These are phyloP conservation scores for Calosoma granatense DNA, from an alignment of 1,140 invertebrate genomes.

Conservation along the genomic window DNA sequence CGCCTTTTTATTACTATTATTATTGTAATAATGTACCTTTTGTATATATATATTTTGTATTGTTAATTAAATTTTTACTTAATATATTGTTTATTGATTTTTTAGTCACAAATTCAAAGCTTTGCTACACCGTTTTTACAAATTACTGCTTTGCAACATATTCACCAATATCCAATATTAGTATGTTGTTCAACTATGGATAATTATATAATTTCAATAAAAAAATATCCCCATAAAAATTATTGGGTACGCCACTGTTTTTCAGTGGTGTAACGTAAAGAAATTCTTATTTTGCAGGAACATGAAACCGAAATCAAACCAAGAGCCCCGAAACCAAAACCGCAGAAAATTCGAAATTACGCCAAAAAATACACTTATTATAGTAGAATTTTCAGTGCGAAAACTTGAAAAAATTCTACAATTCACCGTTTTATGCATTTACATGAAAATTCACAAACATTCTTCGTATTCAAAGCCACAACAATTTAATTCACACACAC, in stretches of 20 bases:
- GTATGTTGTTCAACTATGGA: too few relatives aligned
- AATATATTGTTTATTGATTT: slow-evolving; percentile 1
- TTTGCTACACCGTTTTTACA: too few relatives aligned
- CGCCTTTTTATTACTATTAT: slow-evolving; percentile 16
- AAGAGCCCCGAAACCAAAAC: slow-evolving; percentile 10
- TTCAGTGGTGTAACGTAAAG: too few relatives aligned
- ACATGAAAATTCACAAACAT: not conserved
- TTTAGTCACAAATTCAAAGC: not conserved
- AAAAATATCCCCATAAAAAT: too few relatives aligned
- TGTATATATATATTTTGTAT: slow-evolving; percentile 19
- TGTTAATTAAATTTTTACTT: slow-evolving; percentile 2
- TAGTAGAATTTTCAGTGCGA: slow-evolving; percentile 18
- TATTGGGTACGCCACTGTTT: too few relatives aligned
- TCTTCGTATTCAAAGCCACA: too few relatives aligned
- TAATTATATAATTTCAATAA: too few relatives aligned
- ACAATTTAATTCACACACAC: too few relatives aligned
- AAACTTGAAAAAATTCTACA: slow-evolving; percentile 7
- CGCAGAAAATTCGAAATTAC: slow-evolving; percentile 19
- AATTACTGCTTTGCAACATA: too few relatives aligned
- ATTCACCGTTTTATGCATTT: too few relatives aligned
- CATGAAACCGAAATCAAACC: slow-evolving; percentile 19
- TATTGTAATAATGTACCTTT: slow-evolving; percentile 17
- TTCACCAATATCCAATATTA: too few relatives aligned
- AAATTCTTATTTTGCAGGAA: slow-evolving; percentile 19
- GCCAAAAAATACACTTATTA: slow-evolving; percentile 25